Base-by-base conservation (phyloP, 2,797 vertebrate genomes). In the Okamejei kenojei region DNA sequence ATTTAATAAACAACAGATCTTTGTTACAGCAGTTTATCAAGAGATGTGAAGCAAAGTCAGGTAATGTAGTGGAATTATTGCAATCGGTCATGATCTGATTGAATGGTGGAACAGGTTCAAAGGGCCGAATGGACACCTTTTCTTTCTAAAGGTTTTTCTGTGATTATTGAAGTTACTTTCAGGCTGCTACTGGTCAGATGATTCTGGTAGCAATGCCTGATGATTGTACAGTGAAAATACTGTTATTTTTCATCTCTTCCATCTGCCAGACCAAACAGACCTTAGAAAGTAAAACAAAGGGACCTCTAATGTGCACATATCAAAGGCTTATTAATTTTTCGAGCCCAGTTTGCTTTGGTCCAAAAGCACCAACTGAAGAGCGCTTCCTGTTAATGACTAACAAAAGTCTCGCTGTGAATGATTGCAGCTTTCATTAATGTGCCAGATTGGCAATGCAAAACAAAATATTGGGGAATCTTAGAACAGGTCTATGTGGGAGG, bases 251-350 rank as follows among this genome's bases (percentile, higher is more conserved):
- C 90, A 71, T 29, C 9, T 21, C 23, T 29, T 54, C 11, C 38
- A 29, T 38, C 71, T 45, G 65, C 19, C 90, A 91, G 90, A 91
- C 90, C 90, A 91, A 68, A 91, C 90, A 73, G 13, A 21, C 21
- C 65, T 74, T 54, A 26, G 21, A 74, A 74, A 91, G 23, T 13
- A 45, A 91, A 91, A 91, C 65, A 91, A 73, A 91, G 84, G 63
- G 15, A 21, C 32, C 84, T 68, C 90, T 91, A 45, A 38, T 45
- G 15, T 68, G 26, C 35, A 54, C 65, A 73, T 38, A 38, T 91
- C 68, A 74, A 91, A 91, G 90, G 10, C 71, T 90, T 90, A 91
- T 74, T 71, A 74, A 91, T 38, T 74, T 91, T 91, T 91, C 35
- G 38, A 91, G 38, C 38, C 35, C 29, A 74, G 8, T 29, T 29